Base-by-base conservation (phyloP, 2,888 invertebrate species). In the Horisme vitalbata region DNA sequence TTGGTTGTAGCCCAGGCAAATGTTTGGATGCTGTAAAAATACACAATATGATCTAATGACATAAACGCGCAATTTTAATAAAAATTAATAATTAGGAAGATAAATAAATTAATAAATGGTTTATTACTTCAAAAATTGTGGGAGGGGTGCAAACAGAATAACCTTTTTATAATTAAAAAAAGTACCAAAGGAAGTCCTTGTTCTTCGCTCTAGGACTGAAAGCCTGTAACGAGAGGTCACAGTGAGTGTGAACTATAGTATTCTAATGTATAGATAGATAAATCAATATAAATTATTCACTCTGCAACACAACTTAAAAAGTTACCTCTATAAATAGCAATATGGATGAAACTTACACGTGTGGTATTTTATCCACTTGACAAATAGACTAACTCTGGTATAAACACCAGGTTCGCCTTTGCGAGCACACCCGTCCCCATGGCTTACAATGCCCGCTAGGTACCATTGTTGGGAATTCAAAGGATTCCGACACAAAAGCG, bases 401-500 rank as follows among this genome's bases (percentile, higher is more conserved):
- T 97, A 97, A 32, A 94, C 95, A 1, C 96, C 96, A 10, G 95
- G 95, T 71, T 96, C 95, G 49, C 92, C 90, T 37, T 94, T 92
- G 55, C 95, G 91, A 11, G 93, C 97, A 76, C 97, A 97, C 2
- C 97, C 97, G 63, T 95, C 94, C 13, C 97, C 97, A 68, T 96
- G 96, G 67, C 96, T 96, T 0, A 97, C 95, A 36, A 97, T 91
- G 0, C 96, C 97, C 3, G 94, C 95, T 49, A 96, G 87, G 71
- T 95, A 96, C 94, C 95, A 95, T 66, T 94, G 94, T 52, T 92
- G 91, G 0, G 89, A 76, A 65, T 92, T 91, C 45, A 90, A 84
- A 26, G 93, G 92, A 77, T 94, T 94, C 70, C 91, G 92, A 79
- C 96, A 96, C 76, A 96, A 91, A 34, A 96, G 91, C 32, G 96